These are phyloP conservation scores for Paratrypauchen microcephalus DNA, from an alignment of 2,797 vertebrate genomes.

Conservation along the genomic window DNA sequence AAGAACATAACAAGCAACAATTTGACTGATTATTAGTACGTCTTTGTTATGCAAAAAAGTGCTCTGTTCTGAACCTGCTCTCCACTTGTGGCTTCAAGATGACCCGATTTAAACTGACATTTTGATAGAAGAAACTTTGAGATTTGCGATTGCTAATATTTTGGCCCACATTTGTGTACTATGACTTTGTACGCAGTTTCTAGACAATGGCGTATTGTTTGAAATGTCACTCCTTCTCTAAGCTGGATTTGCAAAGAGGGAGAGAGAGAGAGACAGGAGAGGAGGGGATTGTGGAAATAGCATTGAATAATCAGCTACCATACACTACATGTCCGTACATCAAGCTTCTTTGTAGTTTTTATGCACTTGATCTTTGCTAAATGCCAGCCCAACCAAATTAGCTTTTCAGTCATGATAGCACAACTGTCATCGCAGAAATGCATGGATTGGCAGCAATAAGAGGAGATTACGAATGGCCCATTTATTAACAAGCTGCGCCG, in stretches of 20 bases:
- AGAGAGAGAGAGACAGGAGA: conserved; percentile 31
- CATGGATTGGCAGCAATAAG: conserved; percentile 16
- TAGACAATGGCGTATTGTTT: conserved; percentile 66
- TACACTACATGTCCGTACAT: conserved; percentile 21
- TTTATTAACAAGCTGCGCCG: conserved; percentile 3
- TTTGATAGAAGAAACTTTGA: conserved; percentile 38
- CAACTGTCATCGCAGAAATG: conserved; percentile 20
- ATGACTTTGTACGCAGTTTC: conserved; percentile 43
- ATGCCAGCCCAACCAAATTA: conserved; percentile 17
- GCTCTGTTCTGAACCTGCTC: conserved; percentile 2
- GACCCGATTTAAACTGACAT: conserved; percentile 46
- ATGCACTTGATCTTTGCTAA: conserved; percentile 16
- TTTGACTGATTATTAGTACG: not conserved
- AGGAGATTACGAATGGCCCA: conserved; percentile 9
- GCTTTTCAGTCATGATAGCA: conserved; percentile 21
- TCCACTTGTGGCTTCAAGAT: conserved; percentile 43
- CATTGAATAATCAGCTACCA: conserved; percentile 19
- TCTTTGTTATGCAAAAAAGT: conserved; percentile 20
- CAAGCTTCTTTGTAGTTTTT: conserved; percentile 32
- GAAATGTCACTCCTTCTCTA: conserved; percentile 61
- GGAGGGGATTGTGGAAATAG: conserved; percentile 21
- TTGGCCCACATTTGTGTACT: conserved; percentile 39
- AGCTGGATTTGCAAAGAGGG: conserved; percentile 13
- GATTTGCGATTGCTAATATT: conserved; percentile 18
- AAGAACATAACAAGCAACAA: not conserved